Evolutionary conservation across 2,797 vertebrate genomes (phyloP), one percentile per base, ranked within the genome.

Genomic region (Phataginus tricuspis): DNA sequence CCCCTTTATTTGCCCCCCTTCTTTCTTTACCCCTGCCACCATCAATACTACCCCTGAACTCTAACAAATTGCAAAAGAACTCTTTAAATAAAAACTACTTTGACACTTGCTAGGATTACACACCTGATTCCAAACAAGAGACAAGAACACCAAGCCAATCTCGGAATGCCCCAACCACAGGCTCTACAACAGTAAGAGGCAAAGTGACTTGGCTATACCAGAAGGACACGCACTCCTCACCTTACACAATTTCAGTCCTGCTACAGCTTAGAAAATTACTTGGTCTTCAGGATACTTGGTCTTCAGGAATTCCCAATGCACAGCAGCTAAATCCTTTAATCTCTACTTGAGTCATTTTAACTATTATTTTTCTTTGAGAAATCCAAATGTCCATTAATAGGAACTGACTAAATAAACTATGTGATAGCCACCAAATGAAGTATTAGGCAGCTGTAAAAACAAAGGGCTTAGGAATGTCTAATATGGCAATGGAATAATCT

Each of bases 291-390:
- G 21, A 16, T 23, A 53, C 11, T 51, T 61, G 34, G 42, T 66
- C 45, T 94, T 77, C 45, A n/a, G 51, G 21, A 16, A n/a, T 90
- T 86, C 42, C 37, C 37, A 51, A 23, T 74, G 72, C 10, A 69
- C 11, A 63, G 23, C 66, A 88, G 31, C 1, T 12, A 79, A 75
- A 63, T 31, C n/a, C 3, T 63, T 68, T 55, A 68, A 69, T 4
- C 15, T 68, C 72, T 63, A 21, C 79, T 42, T 37, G 39, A 89
- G 71, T 66, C 45, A 83, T 82, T 49, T 93, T 31, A 49, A 77
- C 7, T 69, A 42, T 45, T 66, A 42, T 86, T 95, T 90, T 69
- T 84, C 53, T 74, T 92, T 90, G 75, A 79, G 14, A 82, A 92
- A 63, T 27, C n/a, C 59, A 83, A 89, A 75, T 42, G 18, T 37